Evolutionary conservation across 2,888 invertebrate genomes (phyloP).

Genomic region (Hecatera dysodea): DNA sequence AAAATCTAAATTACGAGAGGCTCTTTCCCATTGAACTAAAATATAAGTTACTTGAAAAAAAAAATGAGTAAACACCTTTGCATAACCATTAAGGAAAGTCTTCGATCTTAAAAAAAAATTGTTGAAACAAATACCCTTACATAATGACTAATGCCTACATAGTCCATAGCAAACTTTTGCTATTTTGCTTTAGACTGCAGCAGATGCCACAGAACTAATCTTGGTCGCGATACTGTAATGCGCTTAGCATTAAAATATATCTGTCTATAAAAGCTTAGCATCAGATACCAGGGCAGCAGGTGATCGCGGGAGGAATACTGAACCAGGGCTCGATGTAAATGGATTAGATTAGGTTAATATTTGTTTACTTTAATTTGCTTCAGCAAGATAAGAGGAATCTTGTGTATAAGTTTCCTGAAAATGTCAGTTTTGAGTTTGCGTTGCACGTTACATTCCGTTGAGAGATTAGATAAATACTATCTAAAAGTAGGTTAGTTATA

Average conservation of each 20-base stretch:
- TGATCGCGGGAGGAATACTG: conserved; percentile 2
- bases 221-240: conserved; percentile 37
- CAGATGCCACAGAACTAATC: conserved; percentile 28
- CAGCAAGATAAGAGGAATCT: neutral
- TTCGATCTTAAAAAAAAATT: neutral
- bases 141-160: neutral
- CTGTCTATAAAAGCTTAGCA: neutral
- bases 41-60: too few relatives aligned
- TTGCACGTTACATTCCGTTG: too few relatives aligned
- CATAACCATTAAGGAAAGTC: neutral
- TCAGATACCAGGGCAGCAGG: conserved; percentile 13
- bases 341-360: conserved; percentile 1
- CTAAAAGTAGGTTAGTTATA: too few relatives aligned
- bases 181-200: neutral
- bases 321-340: neutral
- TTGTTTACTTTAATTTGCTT: neutral
- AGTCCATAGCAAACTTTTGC: neutral
- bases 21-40: too few relatives aligned
- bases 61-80: neutral
- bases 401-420: neutral
- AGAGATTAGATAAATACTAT: too few relatives aligned
- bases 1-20: too few relatives aligned
- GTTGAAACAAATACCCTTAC: neutral
- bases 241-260: conserved; percentile 29
- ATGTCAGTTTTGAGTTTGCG: neutral